Percentiles rank a stretch among this genome's conserved stretches.
Conservation (phyloP, 2,113 vertebrate species). For the Dromas ardeola region DNA sequence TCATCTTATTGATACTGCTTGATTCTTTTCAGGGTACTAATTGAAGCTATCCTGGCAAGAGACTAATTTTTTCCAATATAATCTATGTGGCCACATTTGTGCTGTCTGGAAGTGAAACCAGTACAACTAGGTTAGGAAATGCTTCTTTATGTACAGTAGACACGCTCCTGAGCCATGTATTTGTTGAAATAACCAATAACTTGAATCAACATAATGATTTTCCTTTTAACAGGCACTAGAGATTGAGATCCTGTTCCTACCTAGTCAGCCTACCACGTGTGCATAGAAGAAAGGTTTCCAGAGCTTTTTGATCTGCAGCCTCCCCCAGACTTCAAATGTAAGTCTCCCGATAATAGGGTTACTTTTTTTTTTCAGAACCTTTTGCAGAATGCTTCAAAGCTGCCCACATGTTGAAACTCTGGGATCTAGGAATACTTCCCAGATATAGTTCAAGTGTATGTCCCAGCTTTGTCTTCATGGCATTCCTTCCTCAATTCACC, state of each 20-base stretch:
- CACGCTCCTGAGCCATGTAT: neutral
- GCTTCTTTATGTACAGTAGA: neutral
- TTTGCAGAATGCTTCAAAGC: neutral
- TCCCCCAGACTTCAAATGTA: neutral
- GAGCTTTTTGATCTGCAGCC: neutral
- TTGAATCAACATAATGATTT: neutral
- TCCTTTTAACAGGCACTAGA: neutral
- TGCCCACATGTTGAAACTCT: neutral
- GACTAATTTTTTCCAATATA: neutral
- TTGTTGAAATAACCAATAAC: neutral
- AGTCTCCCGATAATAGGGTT: neutral
- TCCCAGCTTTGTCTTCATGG: neutral
- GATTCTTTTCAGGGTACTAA: neutral
- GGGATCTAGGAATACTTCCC: neutral
- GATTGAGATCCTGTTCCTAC: neutral
- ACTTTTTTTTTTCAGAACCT: neutral
- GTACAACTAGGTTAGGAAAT: neutral
- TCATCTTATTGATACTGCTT: neutral
- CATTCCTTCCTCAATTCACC: neutral
- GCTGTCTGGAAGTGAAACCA: neutral
- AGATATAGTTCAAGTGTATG: neutral
- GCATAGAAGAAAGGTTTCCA: neutral
- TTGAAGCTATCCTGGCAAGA: neutral
- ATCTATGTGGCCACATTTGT: neutral
- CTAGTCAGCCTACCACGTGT: rapidly evolving